phyloP scores from a whole-genome alignment of 2,113 vertebrate genomes.

The Gallinago paraguaiae region DNA sequence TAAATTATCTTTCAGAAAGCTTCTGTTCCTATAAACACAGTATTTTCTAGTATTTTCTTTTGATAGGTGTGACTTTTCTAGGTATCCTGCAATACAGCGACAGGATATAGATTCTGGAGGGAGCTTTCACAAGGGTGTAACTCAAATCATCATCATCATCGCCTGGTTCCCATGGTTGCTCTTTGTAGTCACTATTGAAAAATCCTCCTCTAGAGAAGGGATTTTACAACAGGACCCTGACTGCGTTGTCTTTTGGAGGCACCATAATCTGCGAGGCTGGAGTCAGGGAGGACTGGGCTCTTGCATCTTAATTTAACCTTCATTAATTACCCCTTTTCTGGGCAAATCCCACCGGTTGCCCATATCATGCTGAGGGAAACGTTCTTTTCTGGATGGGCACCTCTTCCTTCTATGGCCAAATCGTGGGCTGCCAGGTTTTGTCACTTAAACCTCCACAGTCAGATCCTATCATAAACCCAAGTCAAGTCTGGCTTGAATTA shows the following conservation, averaged over 20 bases:
- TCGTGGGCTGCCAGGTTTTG: neutral
- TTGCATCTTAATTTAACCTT: neutral
- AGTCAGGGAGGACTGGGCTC: neutral
- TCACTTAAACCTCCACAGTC: neutral
- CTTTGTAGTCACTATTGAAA: neutral
- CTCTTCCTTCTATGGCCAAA: neutral
- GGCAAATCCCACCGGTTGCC: neutral
- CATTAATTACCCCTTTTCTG: neutral
- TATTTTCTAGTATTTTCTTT: neutral
- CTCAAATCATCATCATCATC: accelerated
- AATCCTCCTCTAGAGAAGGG: neutral
- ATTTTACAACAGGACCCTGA: neutral
- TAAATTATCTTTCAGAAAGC: neutral
- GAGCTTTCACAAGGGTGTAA: neutral
- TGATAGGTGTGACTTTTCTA: neutral
- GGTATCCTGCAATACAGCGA: neutral
- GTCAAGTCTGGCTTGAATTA: neutral
- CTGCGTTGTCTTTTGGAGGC: neutral
- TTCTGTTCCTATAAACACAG: neutral
- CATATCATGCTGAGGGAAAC: accelerated
- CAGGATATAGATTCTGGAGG: neutral
- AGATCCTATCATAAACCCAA: neutral
- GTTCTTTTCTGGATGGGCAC: neutral
- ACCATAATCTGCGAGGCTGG: accelerated
- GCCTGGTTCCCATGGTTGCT: neutral